phyloP scores from a whole-genome alignment of 2,113 vertebrate species.

The Colaptes auratus region DNA sequence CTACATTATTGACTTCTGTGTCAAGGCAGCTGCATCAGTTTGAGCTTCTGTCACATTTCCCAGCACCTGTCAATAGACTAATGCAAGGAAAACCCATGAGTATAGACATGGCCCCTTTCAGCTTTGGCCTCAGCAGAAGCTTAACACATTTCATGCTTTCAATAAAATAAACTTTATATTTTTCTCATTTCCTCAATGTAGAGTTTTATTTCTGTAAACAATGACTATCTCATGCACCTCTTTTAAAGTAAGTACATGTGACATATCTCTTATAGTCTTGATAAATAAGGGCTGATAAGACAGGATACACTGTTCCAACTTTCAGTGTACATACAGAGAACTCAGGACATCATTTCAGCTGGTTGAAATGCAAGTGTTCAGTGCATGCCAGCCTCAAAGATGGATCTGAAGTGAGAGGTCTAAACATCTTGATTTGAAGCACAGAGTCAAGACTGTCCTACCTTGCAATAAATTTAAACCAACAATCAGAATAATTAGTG shows the following conservation, averaged over 20 bases:
- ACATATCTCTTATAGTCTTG: neutral
- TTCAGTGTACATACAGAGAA: neutral
- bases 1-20: neutral
- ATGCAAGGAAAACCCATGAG: neutral
- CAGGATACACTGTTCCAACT: neutral
- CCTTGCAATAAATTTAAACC: neutral
- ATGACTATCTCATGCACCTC: neutral
- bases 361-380: neutral
- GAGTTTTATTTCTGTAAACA: neutral
- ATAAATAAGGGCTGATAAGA: neutral
- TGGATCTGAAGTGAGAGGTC: neutral
- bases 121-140: neutral
- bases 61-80: neutral
- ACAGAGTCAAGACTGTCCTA: neutral
- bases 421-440: neutral
- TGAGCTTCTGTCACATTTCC: neutral
- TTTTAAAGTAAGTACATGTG: neutral
- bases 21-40: neutral
- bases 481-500: neutral
- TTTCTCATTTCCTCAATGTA: neutral
- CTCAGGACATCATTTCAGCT: neutral
- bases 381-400: neutral
- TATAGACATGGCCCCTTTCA: neutral
- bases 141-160: neutral
- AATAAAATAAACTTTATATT: neutral